phyloP scores from a whole-genome alignment of 23 tunicate genomes.

The Halocynthia aurantium region DNA sequence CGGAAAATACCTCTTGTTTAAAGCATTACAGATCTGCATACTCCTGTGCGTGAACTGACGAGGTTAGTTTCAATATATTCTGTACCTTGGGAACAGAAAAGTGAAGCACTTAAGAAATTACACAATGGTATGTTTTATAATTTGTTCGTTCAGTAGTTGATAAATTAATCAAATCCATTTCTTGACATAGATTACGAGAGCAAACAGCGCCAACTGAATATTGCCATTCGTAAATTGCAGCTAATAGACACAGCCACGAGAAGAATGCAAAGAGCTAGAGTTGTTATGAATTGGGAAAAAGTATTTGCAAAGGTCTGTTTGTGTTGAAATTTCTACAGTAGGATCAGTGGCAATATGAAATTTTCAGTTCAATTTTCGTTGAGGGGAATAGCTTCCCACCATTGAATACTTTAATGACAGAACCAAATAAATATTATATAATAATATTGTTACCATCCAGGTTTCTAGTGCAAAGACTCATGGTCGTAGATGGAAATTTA shows the following conservation, averaged over 20 bases:
- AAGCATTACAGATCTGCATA: slow-evolving; percentile 88
- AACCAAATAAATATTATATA: no score
- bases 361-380: not conserved
- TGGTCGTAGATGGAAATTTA: slow-evolving; percentile 86
- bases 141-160: not conserved
- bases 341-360: not conserved
- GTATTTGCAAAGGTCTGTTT: slow-evolving; percentile 65
- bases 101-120: slow-evolving; percentile 76
- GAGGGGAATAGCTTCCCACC: not conserved
- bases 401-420: no score
- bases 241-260: slow-evolving; percentile 50
- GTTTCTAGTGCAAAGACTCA: slow-evolving; percentile 75
- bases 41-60: slow-evolving; percentile 82
- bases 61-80: slow-evolving; percentile 80
- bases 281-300: slow-evolving; percentile 91
- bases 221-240: slow-evolving; percentile 64
- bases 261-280: slow-evolving; percentile 60
- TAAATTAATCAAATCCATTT: no score
- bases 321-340: no score
- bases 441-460: slow-evolving; percentile 5
- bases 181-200: slow-evolving; percentile 68
- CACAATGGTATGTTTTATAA: slow-evolving; percentile 45
- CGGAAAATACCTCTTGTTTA: not conserved
- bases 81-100: slow-evolving; percentile 87
- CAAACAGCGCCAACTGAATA: slow-evolving; percentile 80